Evolutionary conservation across 1,140 invertebrate species (phyloP).

Genomic region (Phymastichus coffea): DNA sequence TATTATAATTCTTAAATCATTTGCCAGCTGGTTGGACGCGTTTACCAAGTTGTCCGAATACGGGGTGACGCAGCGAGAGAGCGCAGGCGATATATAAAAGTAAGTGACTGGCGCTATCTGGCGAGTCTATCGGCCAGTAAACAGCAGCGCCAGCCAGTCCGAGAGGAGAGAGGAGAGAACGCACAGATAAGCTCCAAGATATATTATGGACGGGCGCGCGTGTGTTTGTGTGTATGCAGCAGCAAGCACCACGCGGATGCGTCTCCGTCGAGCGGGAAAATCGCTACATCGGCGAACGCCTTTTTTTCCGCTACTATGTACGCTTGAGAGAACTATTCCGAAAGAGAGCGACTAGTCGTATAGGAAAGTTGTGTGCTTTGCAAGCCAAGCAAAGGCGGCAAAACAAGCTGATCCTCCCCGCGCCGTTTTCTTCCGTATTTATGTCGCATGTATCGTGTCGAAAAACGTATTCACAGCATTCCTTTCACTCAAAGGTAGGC

Average conservation of each 20-base stretch:
- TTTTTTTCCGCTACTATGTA: background rate
- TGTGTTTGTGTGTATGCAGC: constrained; percentile 1
- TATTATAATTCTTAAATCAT: no score
- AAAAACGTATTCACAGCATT: no score
- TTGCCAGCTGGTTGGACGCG: no score
- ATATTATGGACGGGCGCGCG: background rate
- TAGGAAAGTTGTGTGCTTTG: constrained; percentile 23
- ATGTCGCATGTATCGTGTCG: no score
- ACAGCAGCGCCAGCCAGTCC: constrained; percentile 4
- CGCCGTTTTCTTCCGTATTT: no score
- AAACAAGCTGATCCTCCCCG: constrained; percentile 1
- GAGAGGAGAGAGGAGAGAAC: background rate
- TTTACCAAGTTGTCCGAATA: no score
- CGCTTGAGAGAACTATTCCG: background rate
- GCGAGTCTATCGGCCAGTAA: constrained; percentile 8
- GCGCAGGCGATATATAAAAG: no score
- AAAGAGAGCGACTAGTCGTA: background rate
- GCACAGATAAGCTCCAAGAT: background rate
- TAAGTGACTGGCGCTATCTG: constrained; percentile 2
- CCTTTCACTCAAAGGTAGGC: no score
- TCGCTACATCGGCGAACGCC: constrained; percentile 25
- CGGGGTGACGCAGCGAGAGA: no score
- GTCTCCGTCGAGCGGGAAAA: constrained; percentile 17
- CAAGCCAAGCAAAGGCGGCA: constrained; percentile 27
- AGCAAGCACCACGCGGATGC: constrained; percentile 8